Evolutionary conservation across 2,888 invertebrate genomes (phyloP), one percentile per base, ranked within the genome.

Genomic region (Sturmia bella): DNA sequence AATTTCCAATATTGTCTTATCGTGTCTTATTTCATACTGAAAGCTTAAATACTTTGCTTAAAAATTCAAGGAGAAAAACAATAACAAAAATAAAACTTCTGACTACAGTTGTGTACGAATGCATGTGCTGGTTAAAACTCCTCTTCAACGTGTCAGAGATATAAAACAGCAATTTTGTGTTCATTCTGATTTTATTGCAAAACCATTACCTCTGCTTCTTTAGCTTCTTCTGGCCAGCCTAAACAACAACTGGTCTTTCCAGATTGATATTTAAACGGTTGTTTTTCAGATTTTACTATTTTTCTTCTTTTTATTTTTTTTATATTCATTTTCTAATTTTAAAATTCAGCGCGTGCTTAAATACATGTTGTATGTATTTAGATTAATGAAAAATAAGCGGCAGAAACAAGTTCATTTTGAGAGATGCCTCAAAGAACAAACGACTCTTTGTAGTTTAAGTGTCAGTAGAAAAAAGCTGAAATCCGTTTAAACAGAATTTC

Each of bases 251-350:
- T 63, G 59, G 82, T 82, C 69, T 82, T 78, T 74, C 78, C 64
- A 78, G 78, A 78, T 74, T 82, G 69, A 74, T 74, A 82, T 78
- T 82, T 82, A 82, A 82, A 78, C 82, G 78, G 82, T 78, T 78
- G 74, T 82, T 75, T 66, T 75, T 17, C 19, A 41, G 32, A 50
- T 64, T 70, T 69, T 70, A 66, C 11, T 48, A 27, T 64, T 56
- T 45, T 61, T 43, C 63, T 52, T 13, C 27, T 57, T 39, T 27
- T 68, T n/a, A 57, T 56, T 41, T 56, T 39, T 7, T 61, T 61
- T 43, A n/a, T 39, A 45, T 48, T 27, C 15, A 21, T 37, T 64
- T 70, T 45, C 17, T 39, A 52, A 37, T 68, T 56, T 69, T 56
- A 56, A 41, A 61, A 66, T 75, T 64, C 52, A 74, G 78, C 82